Percentiles rank a stretch among this genome's conserved stretches.
Conservation (phyloP, 2,888 invertebrate genomes). For the Drosophila pseudotakahashii region DNA sequence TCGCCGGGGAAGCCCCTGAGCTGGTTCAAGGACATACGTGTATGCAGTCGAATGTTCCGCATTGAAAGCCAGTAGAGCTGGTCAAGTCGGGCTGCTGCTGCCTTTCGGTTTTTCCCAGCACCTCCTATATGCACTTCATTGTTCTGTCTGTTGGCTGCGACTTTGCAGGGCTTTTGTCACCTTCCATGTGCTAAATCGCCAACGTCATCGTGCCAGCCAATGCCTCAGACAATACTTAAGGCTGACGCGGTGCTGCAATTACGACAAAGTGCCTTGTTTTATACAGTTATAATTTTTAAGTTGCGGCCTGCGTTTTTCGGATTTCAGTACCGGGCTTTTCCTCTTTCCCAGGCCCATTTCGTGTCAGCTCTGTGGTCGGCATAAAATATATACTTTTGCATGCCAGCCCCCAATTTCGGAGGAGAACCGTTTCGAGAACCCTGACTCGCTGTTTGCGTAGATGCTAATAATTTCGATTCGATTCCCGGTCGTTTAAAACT, state of each 20-base stretch:
- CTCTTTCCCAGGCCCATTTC: conserved; percentile 2
- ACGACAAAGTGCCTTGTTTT: conserved; percentile 23
- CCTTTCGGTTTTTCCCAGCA: conserved; percentile 13
- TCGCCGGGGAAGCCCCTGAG: conserved; percentile 22
- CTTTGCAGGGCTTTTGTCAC: conserved; percentile 34
- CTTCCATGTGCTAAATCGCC: conserved; percentile 43
- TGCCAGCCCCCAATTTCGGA: conserved; percentile 30
- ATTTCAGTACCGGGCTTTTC: conserved; percentile 37
- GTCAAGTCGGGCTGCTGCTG: not conserved
- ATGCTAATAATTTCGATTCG: conserved; percentile 23
- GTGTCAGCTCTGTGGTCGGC: not conserved
- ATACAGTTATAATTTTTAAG: conserved; percentile 49
- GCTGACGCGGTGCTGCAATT: conserved; percentile 10
- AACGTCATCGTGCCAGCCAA: conserved; percentile 9
- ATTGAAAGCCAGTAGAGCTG: not conserved
- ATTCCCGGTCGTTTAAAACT: conserved; percentile 17
- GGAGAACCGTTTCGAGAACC: conserved; percentile 8
- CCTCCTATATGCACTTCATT: conserved; percentile 36
- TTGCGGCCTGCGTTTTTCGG: conserved; percentile 29
- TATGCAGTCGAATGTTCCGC: conserved; percentile 19
- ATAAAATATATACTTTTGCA: conserved; percentile 13
- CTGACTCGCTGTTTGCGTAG: conserved; percentile 1
- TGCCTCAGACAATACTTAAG: conserved; percentile 18
- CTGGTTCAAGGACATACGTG: conserved; percentile 32
- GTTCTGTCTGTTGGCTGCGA: conserved; percentile 24